Conservation (phyloP, 1,140 invertebrate genomes). For the Sitophilus oryzae region DNA sequence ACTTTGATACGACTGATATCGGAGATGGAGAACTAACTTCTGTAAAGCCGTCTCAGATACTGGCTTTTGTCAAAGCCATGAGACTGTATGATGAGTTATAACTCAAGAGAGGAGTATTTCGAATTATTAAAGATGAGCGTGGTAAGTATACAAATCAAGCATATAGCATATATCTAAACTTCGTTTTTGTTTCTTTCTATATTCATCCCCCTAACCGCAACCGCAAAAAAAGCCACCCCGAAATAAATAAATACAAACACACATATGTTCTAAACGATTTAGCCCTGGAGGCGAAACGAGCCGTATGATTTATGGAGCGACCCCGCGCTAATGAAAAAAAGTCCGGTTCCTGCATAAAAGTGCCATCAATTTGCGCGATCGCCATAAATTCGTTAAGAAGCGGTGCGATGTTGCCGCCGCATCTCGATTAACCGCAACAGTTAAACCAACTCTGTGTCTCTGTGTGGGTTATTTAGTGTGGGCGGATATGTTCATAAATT, state of each 20-base stretch:
- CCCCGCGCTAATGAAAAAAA: constrained; percentile 10
- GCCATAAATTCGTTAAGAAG: constrained; percentile 20
- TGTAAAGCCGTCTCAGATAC: too few relatives aligned
- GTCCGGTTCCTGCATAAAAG: constrained; percentile 18
- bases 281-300: constrained; percentile 14
- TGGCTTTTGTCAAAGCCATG: too few relatives aligned
- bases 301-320: constrained; percentile 13
- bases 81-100: too few relatives aligned
- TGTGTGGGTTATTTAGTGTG: too few relatives aligned
- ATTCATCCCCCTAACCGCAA: neutral
- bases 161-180: too few relatives aligned
- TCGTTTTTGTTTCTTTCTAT: neutral
- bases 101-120: too few relatives aligned
- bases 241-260: constrained; percentile 3
- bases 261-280: constrained; percentile 14
- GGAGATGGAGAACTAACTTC: too few relatives aligned
- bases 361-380: constrained; percentile 13
- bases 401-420: constrained; percentile 1
- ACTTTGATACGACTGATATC: too few relatives aligned
- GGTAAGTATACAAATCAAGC: too few relatives aligned
- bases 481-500: too few relatives aligned
- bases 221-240: neutral
- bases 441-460: too few relatives aligned
- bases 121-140: too few relatives aligned
- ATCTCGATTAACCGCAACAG: constrained; percentile 5